Evolutionary conservation across 1,140 invertebrate genomes (phyloP).

Genomic region (Antheraea pernyi): DNA sequence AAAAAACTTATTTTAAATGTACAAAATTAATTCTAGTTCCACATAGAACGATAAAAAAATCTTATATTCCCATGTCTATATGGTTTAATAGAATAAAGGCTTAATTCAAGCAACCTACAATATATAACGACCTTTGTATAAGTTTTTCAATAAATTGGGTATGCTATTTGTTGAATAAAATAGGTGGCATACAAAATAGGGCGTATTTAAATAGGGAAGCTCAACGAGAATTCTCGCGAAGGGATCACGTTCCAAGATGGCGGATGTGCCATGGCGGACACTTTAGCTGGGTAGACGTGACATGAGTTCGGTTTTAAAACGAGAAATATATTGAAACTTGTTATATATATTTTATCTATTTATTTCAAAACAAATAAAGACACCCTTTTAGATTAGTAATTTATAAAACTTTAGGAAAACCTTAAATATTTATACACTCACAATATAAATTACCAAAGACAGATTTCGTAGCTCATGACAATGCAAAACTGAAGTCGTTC

Average conservation of each 20-base stretch:
- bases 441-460: too few species aligned
- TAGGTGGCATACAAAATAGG: conserved; percentile 25
- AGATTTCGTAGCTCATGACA: too few species aligned
- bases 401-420: too few species aligned
- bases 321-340: conserved; percentile 22
- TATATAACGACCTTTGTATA: conserved; percentile 17
- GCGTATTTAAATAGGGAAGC: conserved; percentile 67
- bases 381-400: too few species aligned
- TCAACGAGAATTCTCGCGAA: conserved; percentile 49
- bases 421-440: too few species aligned
- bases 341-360: not conserved
- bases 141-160: conserved; percentile 57
- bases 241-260: conserved; percentile 67
- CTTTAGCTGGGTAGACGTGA: conserved; percentile 61
- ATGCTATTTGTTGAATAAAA: conserved; percentile 55
- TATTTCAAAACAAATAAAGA: too few species aligned
- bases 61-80: not conserved
- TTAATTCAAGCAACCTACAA: conserved; percentile 45
- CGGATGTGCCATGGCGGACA: conserved; percentile 42
- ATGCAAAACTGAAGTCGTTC: too few species aligned
- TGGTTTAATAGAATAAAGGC: conserved; percentile 25
- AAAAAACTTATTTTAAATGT: too few species aligned
- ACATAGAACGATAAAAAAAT: not conserved
- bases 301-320: conserved; percentile 43
- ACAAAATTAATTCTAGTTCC: not conserved